A percentile compares a stretch with the other conserved stretches of the same genome.
These are phyloP conservation scores for Araneus ventricosus DNA, from an alignment of 1,140 invertebrate species.

Conservation along the genomic window DNA sequence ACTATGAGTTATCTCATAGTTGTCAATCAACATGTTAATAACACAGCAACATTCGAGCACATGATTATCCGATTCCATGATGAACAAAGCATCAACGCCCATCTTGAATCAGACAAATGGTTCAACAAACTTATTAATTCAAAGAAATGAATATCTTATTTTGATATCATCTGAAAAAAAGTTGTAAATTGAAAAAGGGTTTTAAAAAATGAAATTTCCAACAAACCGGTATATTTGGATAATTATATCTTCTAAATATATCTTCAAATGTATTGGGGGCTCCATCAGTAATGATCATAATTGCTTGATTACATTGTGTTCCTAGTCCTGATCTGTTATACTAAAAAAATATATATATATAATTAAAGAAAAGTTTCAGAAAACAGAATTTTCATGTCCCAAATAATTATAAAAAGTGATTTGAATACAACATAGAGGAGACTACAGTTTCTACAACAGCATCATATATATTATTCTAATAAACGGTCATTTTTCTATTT, in stretches of 20 bases:
- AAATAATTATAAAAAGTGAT: too few relatives aligned
- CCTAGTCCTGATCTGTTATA: constrained; percentile 83
- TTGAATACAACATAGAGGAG: too few relatives aligned
- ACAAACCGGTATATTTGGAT: constrained; percentile 84
- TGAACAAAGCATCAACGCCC: too few relatives aligned
- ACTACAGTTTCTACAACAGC: background rate
- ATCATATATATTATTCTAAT: too few relatives aligned
- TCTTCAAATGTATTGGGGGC: constrained; percentile 95
- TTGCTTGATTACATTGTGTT: constrained; percentile 96
- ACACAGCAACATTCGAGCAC: too few relatives aligned
- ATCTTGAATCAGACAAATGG: too few relatives aligned
- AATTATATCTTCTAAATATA: constrained; percentile 94
- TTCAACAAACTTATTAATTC: too few relatives aligned
- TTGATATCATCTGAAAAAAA: background rate
- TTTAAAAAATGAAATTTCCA: background rate
- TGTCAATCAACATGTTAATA: too few relatives aligned
- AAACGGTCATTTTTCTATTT: too few relatives aligned
- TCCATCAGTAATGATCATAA: constrained; percentile 99
- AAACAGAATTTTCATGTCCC: background rate
- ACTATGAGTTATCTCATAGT: too few relatives aligned
- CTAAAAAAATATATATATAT: constrained; percentile 48
- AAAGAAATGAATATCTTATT: too few relatives aligned
- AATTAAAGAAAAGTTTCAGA: background rate
- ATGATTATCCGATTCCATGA: too few relatives aligned
- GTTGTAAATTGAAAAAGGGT: background rate